These are phyloP conservation scores for Aurelia sp. DNA, from an alignment of 30 jellyfish, hydroid and myxozoan species.

Conservation along the genomic window DNA sequence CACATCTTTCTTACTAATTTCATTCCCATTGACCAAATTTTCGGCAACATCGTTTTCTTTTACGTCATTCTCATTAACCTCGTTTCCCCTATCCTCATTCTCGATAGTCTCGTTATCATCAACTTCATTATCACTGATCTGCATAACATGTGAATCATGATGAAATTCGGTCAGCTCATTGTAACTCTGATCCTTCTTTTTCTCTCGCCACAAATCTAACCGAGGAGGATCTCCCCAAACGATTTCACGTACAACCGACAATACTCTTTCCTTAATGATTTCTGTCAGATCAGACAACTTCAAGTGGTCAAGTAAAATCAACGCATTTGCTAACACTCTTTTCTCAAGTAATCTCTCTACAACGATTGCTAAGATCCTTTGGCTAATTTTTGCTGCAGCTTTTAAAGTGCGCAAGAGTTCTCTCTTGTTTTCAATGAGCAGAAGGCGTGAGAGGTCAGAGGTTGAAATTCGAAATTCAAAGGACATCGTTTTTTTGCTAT, in stretches of 20 bases:
- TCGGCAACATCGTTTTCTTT: too few species aligned
- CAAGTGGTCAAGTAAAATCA: slow-evolving; percentile 35
- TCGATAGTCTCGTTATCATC: too few species aligned
- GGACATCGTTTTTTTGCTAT: too few species aligned
- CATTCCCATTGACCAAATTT: too few species aligned
- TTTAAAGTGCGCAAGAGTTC: slow-evolving; percentile 27
- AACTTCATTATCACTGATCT: too few species aligned
- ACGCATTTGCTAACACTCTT: slow-evolving; percentile 19
- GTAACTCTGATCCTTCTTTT: neutral
- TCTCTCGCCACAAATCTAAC: slow-evolving; percentile 28
- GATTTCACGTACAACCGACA: slow-evolving; percentile 51
- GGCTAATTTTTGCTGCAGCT: slow-evolving; percentile 28
- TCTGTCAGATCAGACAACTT: slow-evolving; percentile 50
- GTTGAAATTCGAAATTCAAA: neutral
- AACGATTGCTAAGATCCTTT: slow-evolving; percentile 9
- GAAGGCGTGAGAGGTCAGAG: neutral
- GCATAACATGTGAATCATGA: too few species aligned
- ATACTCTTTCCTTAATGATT: slow-evolving; percentile 39
- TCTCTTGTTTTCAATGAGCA: slow-evolving; percentile 33
- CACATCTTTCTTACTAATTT: too few species aligned
- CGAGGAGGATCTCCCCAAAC: slow-evolving; percentile 53
- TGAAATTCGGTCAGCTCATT: too few species aligned
- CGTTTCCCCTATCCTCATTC: too few species aligned
- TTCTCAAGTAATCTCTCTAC: slow-evolving; percentile 14
- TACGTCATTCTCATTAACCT: too few species aligned